Evolutionary conservation across 2,797 vertebrate genomes (phyloP).

Genomic region (Clarias pachynema): DNA sequence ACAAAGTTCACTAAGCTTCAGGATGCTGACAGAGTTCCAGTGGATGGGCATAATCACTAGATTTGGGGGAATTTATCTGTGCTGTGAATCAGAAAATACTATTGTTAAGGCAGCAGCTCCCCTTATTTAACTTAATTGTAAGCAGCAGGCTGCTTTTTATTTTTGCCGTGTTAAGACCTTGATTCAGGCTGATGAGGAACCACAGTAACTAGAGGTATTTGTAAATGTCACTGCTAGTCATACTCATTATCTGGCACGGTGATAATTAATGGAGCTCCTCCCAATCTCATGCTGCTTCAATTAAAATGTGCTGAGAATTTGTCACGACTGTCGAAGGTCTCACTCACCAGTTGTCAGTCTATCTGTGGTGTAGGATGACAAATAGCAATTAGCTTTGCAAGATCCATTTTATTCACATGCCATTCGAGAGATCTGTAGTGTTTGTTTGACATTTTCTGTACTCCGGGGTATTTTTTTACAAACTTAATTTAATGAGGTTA

Average conservation of each 20-base stretch:
- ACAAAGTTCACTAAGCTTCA: constrained; percentile 46
- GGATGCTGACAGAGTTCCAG: constrained; percentile 20
- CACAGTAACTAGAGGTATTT: constrained; percentile 60
- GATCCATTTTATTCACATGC: constrained; percentile 37
- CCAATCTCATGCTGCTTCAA: constrained; percentile 55
- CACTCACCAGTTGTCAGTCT: constrained; percentile 38
- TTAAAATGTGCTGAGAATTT: constrained; percentile 53
- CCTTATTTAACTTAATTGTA: constrained; percentile 52
- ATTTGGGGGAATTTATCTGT: constrained; percentile 40
- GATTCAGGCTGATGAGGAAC: constrained; percentile 51
- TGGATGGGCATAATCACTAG: constrained; percentile 14
- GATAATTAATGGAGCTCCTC: constrained; percentile 62
- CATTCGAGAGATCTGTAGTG: constrained; percentile 29
- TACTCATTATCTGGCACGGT: constrained; percentile 54
- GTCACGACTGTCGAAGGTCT: constrained; percentile 52
- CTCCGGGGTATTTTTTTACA: neutral
- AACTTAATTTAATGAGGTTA: neutral
- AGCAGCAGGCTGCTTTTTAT: constrained; percentile 54
- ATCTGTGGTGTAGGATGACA: constrained; percentile 50
- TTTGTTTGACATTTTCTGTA: constrained; percentile 28
- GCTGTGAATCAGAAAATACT: constrained; percentile 40
- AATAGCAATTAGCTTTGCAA: constrained; percentile 45
- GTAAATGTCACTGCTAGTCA: constrained; percentile 59
- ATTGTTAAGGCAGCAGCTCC: constrained; percentile 26
- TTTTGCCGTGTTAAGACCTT: constrained; percentile 47